These are phyloP conservation scores for Onthophagus sagittarius DNA, from an alignment of 2,888 invertebrate genomes.

Conservation along the genomic window DNA sequence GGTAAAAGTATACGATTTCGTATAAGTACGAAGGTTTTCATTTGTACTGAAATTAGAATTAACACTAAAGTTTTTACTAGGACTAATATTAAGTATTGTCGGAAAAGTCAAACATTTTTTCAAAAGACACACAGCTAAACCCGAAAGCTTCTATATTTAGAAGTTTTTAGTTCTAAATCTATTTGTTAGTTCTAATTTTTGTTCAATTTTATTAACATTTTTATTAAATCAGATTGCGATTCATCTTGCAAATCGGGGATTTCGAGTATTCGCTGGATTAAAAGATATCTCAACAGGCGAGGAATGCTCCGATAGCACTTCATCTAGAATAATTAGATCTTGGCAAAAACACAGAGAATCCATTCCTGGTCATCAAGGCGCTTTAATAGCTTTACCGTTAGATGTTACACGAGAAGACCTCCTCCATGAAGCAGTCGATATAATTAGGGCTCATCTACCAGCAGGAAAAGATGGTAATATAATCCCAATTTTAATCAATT, in stretches of 20 bases:
- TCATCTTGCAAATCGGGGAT: slow-evolving; percentile 67
- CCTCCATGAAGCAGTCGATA: slow-evolving; percentile 73
- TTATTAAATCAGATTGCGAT: slow-evolving; percentile 64
- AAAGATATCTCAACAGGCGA: slow-evolving; percentile 54
- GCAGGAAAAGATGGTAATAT: slow-evolving; percentile 74
- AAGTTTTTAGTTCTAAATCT: no score
- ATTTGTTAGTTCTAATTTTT: neutral
- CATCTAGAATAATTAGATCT: slow-evolving; percentile 54
- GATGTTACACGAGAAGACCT: slow-evolving; percentile 79
- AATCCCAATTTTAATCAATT: neutral
- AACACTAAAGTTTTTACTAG: no score
- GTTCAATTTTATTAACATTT: neutral
- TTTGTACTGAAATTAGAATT: no score
- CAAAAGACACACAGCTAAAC: no score
- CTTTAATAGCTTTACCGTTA: slow-evolving; percentile 66
- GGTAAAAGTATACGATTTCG: slow-evolving; percentile 20
- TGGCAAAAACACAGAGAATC: slow-evolving; percentile 49
- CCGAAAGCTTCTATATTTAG: no score
- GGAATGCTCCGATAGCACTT: slow-evolving; percentile 57
- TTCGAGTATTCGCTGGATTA: slow-evolving; percentile 74
- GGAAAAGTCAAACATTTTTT: no score
- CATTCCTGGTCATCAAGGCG: slow-evolving; percentile 37
- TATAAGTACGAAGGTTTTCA: no score
- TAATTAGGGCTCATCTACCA: slow-evolving; percentile 74
- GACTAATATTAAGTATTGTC: no score